Evolutionary conservation across 2,113 vertebrate genomes (phyloP).

Genomic region (Brachypteracias leptosomus): DNA sequence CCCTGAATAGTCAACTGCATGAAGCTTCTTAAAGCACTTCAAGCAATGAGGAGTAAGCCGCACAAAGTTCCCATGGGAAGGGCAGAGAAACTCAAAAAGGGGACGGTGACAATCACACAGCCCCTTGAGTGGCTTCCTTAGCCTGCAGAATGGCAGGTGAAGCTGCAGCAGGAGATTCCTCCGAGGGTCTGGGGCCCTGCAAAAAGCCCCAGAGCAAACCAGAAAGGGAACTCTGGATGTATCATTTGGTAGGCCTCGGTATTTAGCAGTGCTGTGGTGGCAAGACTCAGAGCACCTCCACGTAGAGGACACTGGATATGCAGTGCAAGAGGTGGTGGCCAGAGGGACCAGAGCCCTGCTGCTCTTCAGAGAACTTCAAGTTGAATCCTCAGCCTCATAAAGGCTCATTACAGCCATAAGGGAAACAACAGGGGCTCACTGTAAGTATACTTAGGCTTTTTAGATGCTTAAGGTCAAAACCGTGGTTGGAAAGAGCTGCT

Average conservation of each 20-base stretch:
- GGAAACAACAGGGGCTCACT: not conserved
- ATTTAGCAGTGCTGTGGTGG: fast-evolving
- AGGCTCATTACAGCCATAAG: not conserved
- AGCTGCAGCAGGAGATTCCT: not conserved
- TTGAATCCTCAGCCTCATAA: not conserved
- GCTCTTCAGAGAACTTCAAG: not conserved
- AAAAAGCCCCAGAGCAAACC: not conserved
- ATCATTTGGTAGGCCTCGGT: not conserved
- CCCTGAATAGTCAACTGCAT: not conserved
- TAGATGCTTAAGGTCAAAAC: not conserved
- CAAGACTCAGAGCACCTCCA: not conserved
- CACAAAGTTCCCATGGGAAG: not conserved
- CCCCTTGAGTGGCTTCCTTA: not conserved
- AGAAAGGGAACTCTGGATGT: not conserved
- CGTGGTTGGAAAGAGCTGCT: not conserved
- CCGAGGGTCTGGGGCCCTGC: not conserved
- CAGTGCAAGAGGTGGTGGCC: not conserved
- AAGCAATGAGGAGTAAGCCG: not conserved
- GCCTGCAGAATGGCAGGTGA: fast-evolving
- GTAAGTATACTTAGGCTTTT: not conserved
- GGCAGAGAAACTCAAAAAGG: not conserved
- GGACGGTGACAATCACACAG: fast-evolving
- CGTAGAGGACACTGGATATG: not conserved
- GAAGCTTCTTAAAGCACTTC: not conserved
- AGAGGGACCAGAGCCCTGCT: not conserved